phyloP scores from a whole-genome alignment of 2,797 vertebrate genomes.

The Gymnopithys bicolor region DNA sequence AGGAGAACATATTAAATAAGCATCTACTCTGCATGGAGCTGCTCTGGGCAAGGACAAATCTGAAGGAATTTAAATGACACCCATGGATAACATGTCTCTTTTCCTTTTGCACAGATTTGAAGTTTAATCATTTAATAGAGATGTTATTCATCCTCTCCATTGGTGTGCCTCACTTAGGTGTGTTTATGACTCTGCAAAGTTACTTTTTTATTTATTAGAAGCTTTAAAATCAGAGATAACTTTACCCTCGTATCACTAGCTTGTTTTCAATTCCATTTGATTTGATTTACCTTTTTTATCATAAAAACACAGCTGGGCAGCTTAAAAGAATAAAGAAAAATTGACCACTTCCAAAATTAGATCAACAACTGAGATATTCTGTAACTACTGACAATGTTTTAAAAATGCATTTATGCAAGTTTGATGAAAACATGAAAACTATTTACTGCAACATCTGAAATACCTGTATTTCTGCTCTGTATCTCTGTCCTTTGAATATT shows the following conservation, averaged over 20 bases:
- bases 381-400: neutral
- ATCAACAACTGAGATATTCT: neutral
- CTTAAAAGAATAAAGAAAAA: neutral
- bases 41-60: neutral
- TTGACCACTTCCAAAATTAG: neutral
- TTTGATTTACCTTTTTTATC: neutral
- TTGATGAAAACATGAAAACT: neutral
- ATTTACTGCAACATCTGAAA: neutral
- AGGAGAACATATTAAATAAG: neutral
- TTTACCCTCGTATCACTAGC: accelerated
- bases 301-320: neutral
- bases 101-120: neutral
- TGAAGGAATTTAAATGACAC: neutral
- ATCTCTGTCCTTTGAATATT: neutral
- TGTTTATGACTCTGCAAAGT: neutral
- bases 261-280: neutral
- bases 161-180: neutral
- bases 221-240: neutral
- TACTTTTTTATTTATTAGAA: neutral
- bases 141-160: accelerated
- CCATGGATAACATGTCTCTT: accelerated
- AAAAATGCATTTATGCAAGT: neutral
- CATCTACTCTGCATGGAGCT: accelerated
- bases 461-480: neutral
- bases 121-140: neutral